Evolutionary conservation across 2,888 invertebrate genomes (phyloP).

Genomic region (Pilophorus perplexus): DNA sequence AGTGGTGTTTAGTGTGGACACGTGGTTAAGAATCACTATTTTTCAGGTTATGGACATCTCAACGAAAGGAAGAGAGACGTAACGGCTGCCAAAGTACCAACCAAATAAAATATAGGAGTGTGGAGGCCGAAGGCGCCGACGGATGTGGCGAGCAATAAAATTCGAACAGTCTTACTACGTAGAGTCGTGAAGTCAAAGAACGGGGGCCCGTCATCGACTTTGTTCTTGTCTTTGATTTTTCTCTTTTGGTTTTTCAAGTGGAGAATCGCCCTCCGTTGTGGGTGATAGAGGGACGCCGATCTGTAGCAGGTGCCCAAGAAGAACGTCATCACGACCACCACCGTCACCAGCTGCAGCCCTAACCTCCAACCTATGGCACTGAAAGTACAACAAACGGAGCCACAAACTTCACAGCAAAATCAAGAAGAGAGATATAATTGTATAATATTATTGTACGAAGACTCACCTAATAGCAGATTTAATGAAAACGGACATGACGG

Average conservation of each 20-base stretch:
- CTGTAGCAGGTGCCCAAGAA: conserved; percentile 84
- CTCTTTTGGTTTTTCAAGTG: conserved; percentile 86
- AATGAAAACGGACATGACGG: conserved; percentile 79
- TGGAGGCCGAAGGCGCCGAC: conserved; percentile 80
- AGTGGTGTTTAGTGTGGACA: too few relatives aligned
- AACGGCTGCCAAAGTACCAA: conserved; percentile 51
- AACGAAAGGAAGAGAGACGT: neutral
- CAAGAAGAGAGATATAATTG: neutral
- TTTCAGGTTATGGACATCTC: neutral
- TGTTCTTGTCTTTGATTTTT: conserved; percentile 69
- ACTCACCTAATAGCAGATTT: conserved; percentile 71
- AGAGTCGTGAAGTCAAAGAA: conserved; percentile 85
- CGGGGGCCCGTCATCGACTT: conserved; percentile 72
- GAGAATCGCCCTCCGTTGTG: conserved; percentile 75
- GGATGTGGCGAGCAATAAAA: conserved; percentile 74
- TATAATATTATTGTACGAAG: neutral
- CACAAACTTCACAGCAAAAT: neutral
- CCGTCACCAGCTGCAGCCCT: conserved; percentile 82
- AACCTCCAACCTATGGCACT: conserved; percentile 63
- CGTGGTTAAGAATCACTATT: too few relatives aligned
- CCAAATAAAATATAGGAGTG: conserved; percentile 79
- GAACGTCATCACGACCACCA: conserved; percentile 76
- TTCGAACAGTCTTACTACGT: conserved; percentile 79
- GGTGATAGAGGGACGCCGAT: conserved; percentile 84
- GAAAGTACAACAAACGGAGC: conserved; percentile 10